phyloP scores from a whole-genome alignment of 2,888 invertebrate genomes.

The Nycteola revayana region DNA sequence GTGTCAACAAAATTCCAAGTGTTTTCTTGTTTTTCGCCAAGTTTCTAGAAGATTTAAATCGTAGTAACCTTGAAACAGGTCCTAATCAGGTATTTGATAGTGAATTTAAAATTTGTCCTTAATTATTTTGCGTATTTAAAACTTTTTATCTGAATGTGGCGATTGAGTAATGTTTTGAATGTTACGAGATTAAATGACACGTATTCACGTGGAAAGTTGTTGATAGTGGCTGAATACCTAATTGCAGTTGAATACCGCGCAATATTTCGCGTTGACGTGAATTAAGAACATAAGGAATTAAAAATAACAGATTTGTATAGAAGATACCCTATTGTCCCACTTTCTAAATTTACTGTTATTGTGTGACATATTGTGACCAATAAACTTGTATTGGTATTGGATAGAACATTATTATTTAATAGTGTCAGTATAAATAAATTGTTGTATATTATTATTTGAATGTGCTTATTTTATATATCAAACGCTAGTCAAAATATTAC shows the following conservation, averaged over 20 bases:
- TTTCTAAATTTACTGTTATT: too few relatives aligned
- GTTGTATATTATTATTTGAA: too few relatives aligned
- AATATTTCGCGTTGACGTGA: neutral
- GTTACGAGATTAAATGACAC: slow-evolving; percentile 24
- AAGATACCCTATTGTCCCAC: too few relatives aligned
- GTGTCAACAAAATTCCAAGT: slow-evolving; percentile 24
- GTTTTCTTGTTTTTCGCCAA: slow-evolving; percentile 20
- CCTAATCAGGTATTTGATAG: slow-evolving; percentile 18
- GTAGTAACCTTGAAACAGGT: slow-evolving; percentile 13
- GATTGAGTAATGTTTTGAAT: slow-evolving; percentile 20
- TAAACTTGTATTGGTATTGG: too few relatives aligned
- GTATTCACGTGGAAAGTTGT: slow-evolving; percentile 21
- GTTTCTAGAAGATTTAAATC: slow-evolving; percentile 10
- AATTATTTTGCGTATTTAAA: slow-evolving; percentile 4
- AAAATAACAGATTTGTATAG: too few relatives aligned
- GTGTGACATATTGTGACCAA: too few relatives aligned
- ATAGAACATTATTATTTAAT: too few relatives aligned
- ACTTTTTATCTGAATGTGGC: slow-evolving; percentile 17
- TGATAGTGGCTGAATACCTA: neutral
- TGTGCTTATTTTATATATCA: too few relatives aligned
- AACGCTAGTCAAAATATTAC: too few relatives aligned
- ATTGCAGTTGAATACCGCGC: neutral
- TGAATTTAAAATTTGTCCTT: slow-evolving; percentile 19
- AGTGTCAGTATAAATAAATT: too few relatives aligned
- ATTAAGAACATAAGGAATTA: neutral